Conservation (phyloP, 2,888 invertebrate genomes). For the Leptinotarsa rubiginosa region DNA sequence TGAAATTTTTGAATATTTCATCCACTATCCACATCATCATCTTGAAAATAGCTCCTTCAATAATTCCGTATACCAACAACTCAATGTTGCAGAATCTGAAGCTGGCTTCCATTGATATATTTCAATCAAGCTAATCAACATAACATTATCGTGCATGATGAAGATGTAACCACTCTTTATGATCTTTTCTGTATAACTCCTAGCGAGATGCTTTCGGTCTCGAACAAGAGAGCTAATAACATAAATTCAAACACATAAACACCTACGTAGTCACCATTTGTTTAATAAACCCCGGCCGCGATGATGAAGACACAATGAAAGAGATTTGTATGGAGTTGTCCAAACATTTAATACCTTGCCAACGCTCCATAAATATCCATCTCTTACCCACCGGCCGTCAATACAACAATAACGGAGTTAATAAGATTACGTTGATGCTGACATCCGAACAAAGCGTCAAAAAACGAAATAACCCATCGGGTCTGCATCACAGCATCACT, state of each 20-base stretch:
- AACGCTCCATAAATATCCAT: constrained; percentile 37
- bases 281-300: constrained; percentile 2
- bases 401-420: constrained; percentile 43
- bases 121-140: too few relatives aligned
- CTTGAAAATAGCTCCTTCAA: too few relatives aligned
- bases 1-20: too few relatives aligned
- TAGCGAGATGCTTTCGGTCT: not conserved
- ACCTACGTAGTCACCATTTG: constrained; percentile 5
- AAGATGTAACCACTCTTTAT: too few relatives aligned
- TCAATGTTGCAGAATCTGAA: too few relatives aligned
- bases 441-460: constrained; percentile 41
- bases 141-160: too few relatives aligned
- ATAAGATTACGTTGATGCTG: constrained; percentile 45
- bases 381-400: constrained; percentile 27
- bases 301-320: constrained; percentile 22
- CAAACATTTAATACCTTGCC: constrained; percentile 24
- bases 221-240: constrained; percentile 10
- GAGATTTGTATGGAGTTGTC: constrained; percentile 32
- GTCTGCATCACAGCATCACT: constrained; percentile 37
- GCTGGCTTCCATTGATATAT: too few relatives aligned
- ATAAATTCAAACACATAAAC: not conserved
- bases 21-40: too few relatives aligned
- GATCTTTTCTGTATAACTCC: too few relatives aligned
- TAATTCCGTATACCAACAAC: too few relatives aligned
- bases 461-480: constrained; percentile 42